Evolutionary conservation across 2,888 invertebrate genomes (phyloP).

Genomic region (Amblyjoppa fuscipennis): DNA sequence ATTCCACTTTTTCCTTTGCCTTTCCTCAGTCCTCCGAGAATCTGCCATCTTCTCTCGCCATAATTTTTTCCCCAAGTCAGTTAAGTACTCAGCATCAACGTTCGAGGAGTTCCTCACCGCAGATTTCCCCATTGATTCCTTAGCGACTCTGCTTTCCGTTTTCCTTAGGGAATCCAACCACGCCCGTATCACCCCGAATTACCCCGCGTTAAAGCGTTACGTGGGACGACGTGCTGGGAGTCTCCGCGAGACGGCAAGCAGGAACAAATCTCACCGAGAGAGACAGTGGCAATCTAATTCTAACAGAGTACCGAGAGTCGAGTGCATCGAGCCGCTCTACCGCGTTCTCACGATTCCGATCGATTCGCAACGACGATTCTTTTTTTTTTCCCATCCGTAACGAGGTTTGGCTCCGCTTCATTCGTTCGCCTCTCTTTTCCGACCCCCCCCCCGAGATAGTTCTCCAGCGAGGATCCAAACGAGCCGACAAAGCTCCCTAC

Average conservation of each 20-base stretch:
- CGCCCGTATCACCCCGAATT: too few species aligned
- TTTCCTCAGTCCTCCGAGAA: too few species aligned
- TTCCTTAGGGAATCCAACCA: too few species aligned
- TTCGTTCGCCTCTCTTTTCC: slow-evolving; percentile 45
- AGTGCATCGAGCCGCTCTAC: not conserved
- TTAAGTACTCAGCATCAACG: too few species aligned
- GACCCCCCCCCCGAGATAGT: slow-evolving; percentile 25
- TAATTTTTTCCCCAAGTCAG: too few species aligned
- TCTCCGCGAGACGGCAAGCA: slow-evolving; percentile 1
- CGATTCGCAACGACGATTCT: slow-evolving; percentile 60
- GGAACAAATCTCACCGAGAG: slow-evolving; percentile 8
- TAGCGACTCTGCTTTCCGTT: too few species aligned
- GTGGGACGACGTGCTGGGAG: not conserved
- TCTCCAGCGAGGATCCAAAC: slow-evolving; percentile 53
- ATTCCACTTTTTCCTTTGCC: too few species aligned
- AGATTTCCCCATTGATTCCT: too few species aligned
- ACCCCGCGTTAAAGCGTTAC: not conserved
- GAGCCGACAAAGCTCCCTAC: slow-evolving; percentile 67
- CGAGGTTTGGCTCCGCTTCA: slow-evolving; percentile 48
- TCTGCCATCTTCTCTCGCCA: too few species aligned
- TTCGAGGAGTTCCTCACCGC: too few species aligned
- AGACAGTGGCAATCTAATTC: slow-evolving; percentile 49
- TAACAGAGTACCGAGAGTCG: not conserved
- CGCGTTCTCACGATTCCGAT: slow-evolving; percentile 70
- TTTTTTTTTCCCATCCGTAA: slow-evolving; percentile 39